Conservation (phyloP, 2,888 invertebrate species). For the Dynastes grantii region DNA sequence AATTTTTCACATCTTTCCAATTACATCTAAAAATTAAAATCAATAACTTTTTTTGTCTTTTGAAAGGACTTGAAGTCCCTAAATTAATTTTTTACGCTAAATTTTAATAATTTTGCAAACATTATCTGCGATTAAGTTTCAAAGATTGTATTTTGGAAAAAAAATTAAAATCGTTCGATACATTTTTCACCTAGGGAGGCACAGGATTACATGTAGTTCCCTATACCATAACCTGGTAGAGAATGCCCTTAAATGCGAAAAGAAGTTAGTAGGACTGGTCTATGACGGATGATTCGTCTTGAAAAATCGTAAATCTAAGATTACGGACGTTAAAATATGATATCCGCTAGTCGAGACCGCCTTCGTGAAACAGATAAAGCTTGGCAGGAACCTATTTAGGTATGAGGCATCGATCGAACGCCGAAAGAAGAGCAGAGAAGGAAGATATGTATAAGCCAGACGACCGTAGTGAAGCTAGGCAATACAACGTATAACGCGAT, state of each 20-base stretch:
- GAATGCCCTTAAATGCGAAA: background rate
- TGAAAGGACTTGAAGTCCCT: no score
- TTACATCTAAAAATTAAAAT: no score
- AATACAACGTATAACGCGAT: constrained; percentile 17
- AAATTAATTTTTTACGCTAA: no score
- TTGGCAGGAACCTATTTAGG: background rate
- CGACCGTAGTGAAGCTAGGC: constrained; percentile 7
- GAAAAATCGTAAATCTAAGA: constrained; percentile 21
- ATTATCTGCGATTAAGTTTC: no score
- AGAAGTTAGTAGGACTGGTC: background rate
- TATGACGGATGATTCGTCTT: background rate
- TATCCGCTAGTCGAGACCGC: background rate
- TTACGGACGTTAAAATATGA: constrained; percentile 27
- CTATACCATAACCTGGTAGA: no score
- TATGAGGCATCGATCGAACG: background rate
- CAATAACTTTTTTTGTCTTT: no score
- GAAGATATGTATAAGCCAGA: background rate
- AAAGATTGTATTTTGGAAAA: no score
- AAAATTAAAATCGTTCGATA: no score
- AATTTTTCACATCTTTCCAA: no score
- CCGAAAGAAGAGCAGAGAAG: background rate
- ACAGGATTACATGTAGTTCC: no score
- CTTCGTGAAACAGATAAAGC: constrained; percentile 16
- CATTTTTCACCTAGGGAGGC: no score
- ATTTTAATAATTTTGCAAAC: no score